Base-by-base conservation (phyloP, 2,113 vertebrate genomes). In the Zosterops pallidus region DNA sequence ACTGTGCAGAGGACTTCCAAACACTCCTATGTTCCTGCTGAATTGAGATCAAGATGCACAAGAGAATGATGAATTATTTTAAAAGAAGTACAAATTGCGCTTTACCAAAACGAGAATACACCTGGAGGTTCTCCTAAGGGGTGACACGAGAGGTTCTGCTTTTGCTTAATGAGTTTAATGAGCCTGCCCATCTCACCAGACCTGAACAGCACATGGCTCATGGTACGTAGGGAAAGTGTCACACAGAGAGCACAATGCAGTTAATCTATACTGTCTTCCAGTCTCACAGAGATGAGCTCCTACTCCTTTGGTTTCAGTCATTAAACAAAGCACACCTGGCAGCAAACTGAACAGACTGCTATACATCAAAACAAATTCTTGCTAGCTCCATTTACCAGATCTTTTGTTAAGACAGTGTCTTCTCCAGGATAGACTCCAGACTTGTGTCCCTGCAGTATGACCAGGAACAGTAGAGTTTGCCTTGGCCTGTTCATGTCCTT, bases 31-130 rank as follows among this genome's bases (percentile, higher is more conserved):
- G 74, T 44, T 92, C 89, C 89, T 89, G 81, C 74, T 92, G 89
- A 83, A 90, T 0, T 17, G 7, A 44, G 72, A 94, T 80, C 77
- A 92, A 94, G 86, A 88, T 57, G 64, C 92, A 67, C 86, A 95
- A 84, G 53, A 86, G 80, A 89, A 84, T 2, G 26, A 94, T 52
- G n/a, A 71, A 57, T 72, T 79, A 24, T 79, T 78, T 63, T 42
- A 42, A 69, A 95, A 91, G 24, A 59, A 91, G 74, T 64, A 79
- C 49, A 71, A 82, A 55, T 50, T 42, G 53, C 7, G 5, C 77
- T 56, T 85, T 52, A 79, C 25, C 29, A 18, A 91, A 82, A 76
- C 62, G 50, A 69, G 46, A 64, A 72, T 50, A 69, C 25, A 31
- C 8, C n/a, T 37, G 23, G 26, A 89, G 46, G 49, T 39, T 77